phyloP scores from a whole-genome alignment of 2,888 invertebrate genomes.

The Apamea anceps region DNA sequence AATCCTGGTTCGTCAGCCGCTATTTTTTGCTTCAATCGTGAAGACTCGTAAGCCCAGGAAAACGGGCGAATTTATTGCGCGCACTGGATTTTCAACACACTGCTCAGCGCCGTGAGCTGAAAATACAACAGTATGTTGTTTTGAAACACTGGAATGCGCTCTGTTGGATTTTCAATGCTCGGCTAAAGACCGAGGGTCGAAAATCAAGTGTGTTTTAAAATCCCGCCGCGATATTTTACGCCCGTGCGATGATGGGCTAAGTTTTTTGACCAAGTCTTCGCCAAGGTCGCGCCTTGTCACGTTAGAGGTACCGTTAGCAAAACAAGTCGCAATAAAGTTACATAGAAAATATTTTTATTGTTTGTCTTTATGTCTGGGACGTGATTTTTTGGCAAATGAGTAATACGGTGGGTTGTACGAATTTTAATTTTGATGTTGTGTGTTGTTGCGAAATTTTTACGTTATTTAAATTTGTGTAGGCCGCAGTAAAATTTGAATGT shows the following conservation, averaged over 20 bases:
- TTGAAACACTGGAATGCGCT: too few species aligned
- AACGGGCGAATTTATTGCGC: too few species aligned
- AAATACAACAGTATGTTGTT: background rate
- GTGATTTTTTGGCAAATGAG: slow-evolving; percentile 51
- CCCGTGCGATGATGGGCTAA: slow-evolving; percentile 9
- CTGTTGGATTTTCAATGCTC: background rate
- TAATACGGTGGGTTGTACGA: slow-evolving; percentile 22
- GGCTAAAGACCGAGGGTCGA: background rate
- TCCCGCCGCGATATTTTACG: background rate
- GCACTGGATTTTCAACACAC: background rate
- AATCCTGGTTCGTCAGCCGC: slow-evolving; percentile 50
- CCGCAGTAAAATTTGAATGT: background rate
- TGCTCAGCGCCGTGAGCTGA: too few species aligned
- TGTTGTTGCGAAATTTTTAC: background rate
- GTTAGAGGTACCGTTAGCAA: slow-evolving; percentile 61
- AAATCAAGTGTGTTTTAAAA: background rate
- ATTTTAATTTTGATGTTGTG: background rate
- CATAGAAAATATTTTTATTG: slow-evolving; percentile 58
- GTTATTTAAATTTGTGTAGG: slow-evolving; percentile 29
- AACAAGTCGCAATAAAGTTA: slow-evolving; percentile 54
- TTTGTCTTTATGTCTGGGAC: slow-evolving; percentile 52
- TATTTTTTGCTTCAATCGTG: slow-evolving; percentile 53
- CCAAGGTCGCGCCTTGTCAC: slow-evolving; percentile 58
- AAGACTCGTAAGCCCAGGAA: slow-evolving; percentile 3
- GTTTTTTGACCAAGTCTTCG: slow-evolving; percentile 63